phyloP scores from a whole-genome alignment of 2,797 vertebrate genomes.

The Pachyuromys duprasi region DNA sequence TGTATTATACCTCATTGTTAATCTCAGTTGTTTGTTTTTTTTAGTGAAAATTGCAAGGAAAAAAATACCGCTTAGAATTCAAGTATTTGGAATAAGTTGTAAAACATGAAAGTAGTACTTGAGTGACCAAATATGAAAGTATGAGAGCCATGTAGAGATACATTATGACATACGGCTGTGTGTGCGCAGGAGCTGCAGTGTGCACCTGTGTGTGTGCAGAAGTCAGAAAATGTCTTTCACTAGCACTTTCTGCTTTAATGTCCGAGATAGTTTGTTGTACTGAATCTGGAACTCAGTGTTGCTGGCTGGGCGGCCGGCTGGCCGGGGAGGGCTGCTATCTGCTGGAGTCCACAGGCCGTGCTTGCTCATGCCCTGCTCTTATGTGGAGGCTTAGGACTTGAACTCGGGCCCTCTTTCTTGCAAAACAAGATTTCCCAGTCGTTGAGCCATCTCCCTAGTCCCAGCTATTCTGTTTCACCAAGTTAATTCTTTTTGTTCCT shows the following conservation, averaged over 20 bases:
- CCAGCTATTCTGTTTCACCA: neutral
- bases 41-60: constrained; percentile 9
- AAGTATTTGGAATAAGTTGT: neutral
- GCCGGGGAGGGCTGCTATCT: no score
- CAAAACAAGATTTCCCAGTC: neutral
- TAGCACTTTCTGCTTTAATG: neutral
- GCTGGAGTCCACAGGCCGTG: neutral
- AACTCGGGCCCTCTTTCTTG: neutral
- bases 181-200: neutral
- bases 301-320: neutral
- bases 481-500: neutral
- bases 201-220: neutral
- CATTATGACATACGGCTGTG: neutral
- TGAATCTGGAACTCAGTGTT: neutral
- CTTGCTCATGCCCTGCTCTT: neutral
- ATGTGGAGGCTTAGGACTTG: neutral
- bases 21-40: neutral
- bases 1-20: neutral
- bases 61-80: neutral
- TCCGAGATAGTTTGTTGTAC: neutral
- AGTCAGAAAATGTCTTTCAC: neutral
- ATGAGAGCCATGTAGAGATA: neutral
- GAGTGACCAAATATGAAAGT: neutral
- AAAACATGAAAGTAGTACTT: neutral
- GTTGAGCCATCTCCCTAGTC: neutral